Conservation (phyloP, 2,113 vertebrate species). For the Scartelaos histophorus region DNA sequence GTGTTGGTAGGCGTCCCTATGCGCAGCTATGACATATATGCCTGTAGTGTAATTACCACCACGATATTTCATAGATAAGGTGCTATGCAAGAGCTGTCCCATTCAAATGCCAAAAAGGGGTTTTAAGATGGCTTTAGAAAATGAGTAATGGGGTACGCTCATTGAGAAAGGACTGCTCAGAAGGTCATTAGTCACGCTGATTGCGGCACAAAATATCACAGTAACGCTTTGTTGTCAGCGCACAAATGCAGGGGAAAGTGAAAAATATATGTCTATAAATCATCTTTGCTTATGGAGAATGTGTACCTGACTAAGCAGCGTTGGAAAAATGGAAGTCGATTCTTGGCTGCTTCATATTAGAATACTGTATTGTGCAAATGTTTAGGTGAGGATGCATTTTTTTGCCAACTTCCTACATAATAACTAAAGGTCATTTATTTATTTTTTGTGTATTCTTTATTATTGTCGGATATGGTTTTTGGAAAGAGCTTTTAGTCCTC, state of each 20-base stretch:
- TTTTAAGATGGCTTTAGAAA: constrained; percentile 42
- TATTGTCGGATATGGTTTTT: not conserved
- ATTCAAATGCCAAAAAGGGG: constrained; percentile 43
- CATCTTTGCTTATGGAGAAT: constrained; percentile 40
- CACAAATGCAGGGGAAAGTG: constrained; percentile 25
- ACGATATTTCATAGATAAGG: constrained; percentile 50
- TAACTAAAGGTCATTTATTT: not conserved
- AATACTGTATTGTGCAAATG: constrained; percentile 11
- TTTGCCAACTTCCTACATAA: not conserved
- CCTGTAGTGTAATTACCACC: constrained; percentile 34
- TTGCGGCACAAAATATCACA: constrained; percentile 44
- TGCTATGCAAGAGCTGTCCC: constrained; percentile 36
- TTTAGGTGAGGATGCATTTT: not conserved
- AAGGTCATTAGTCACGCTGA: constrained; percentile 56
- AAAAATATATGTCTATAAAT: constrained; percentile 48
- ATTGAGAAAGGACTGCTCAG: constrained; percentile 45
- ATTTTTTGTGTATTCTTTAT: not conserved
- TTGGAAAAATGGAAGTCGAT: not conserved
- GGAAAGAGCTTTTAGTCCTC: not conserved
- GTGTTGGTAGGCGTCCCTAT: constrained; percentile 44
- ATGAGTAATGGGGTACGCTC: constrained; percentile 53
- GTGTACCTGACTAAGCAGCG: constrained; percentile 14
- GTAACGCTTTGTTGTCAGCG: constrained; percentile 39
- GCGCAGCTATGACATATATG: constrained; percentile 43
- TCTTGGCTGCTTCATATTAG: not conserved